Evolutionary conservation across 1,140 invertebrate species (phyloP).

Genomic region (Drosophila parabipectinata): DNA sequence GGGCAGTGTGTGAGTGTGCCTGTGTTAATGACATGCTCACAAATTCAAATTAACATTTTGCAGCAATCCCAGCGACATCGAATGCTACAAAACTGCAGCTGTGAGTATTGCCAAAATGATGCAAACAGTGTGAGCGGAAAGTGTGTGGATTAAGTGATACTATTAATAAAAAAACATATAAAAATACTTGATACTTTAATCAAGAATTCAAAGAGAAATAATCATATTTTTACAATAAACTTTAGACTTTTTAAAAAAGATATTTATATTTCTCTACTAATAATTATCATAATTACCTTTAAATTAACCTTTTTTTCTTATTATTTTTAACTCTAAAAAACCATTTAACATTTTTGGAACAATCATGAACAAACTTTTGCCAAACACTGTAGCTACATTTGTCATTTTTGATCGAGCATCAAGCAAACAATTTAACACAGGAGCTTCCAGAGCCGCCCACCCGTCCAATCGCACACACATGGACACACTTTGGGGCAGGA

Average conservation of each 20-base stretch:
- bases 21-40: constrained; percentile 83
- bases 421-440: constrained; percentile 81
- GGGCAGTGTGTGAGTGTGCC: constrained; percentile 18
- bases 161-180: neutral
- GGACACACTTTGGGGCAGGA: constrained; percentile 31
- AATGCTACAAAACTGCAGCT: constrained; percentile 37
- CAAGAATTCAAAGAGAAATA: no score
- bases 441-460: constrained; percentile 15
- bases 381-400: constrained; percentile 71
- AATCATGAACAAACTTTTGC: constrained; percentile 21
- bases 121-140: constrained; percentile 42
- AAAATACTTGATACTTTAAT: no score
- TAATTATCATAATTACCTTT: neutral
- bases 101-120: constrained; percentile 47
- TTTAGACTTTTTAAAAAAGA: neutral
- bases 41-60: constrained; percentile 83
- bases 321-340: no score
- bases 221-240: no score
- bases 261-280: neutral
- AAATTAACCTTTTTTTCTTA: no score
- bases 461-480: constrained; percentile 26
- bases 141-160: constrained; percentile 1
- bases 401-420: constrained; percentile 83
- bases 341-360: neutral
- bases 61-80: constrained; percentile 71